phyloP scores from a whole-genome alignment of 2,888 invertebrate species.

The Lysandra coridon region DNA sequence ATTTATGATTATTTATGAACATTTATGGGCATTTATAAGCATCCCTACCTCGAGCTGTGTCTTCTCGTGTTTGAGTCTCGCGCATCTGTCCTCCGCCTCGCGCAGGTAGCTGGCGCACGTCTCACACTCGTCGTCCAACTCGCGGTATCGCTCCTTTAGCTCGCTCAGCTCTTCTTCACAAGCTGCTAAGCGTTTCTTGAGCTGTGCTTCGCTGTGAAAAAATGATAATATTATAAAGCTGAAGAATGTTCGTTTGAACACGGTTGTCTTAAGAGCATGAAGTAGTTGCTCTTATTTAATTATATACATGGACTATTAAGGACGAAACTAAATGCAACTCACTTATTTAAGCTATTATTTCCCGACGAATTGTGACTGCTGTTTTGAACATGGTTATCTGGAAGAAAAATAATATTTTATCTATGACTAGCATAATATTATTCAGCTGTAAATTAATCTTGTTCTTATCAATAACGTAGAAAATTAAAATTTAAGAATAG shows the following conservation, averaged over 20 bases:
- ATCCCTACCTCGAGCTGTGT: slow-evolving; percentile 54
- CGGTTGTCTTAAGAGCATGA: too few species aligned
- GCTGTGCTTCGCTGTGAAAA: slow-evolving; percentile 56
- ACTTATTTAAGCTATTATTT: slow-evolving; percentile 33
- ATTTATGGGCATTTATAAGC: too few species aligned
- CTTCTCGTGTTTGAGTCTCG: slow-evolving; percentile 57
- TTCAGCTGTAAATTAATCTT: too few species aligned
- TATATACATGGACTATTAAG: not conserved
- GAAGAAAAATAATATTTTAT: not conserved
- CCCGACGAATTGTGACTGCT: not conserved
- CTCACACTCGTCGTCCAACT: slow-evolving; percentile 74
- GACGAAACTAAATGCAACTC: slow-evolving; percentile 14
- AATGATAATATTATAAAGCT: too few species aligned
- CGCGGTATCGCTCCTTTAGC: slow-evolving; percentile 62
- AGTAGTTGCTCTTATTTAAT: too few species aligned
- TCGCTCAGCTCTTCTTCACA: slow-evolving; percentile 66
- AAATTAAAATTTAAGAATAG: too few species aligned
- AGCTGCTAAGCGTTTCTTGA: slow-evolving; percentile 55
- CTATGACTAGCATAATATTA: too few species aligned
- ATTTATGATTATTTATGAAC: too few species aligned
- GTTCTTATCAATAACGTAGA: too few species aligned
- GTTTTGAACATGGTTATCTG: slow-evolving; percentile 11
- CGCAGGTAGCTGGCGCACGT: slow-evolving; percentile 62
- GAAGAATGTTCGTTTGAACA: too few species aligned
- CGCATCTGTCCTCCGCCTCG: slow-evolving; percentile 64